These are phyloP conservation scores for Rhysida immarginata DNA, from an alignment of 1,140 invertebrate genomes.

Conservation along the genomic window DNA sequence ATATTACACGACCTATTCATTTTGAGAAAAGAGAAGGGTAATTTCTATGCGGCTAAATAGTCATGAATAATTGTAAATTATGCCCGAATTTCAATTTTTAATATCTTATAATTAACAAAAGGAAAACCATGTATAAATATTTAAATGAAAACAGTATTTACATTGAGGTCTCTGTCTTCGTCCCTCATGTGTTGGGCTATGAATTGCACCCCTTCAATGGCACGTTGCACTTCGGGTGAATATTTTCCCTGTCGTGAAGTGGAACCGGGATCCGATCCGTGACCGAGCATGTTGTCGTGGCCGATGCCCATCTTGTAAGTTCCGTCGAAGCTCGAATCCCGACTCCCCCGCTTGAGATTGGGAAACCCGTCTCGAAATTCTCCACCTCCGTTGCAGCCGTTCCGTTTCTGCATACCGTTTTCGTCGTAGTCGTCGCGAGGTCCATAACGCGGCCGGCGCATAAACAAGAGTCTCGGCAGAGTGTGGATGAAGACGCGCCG, in stretches of 20 bases:
- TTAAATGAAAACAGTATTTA: slow-evolving; percentile 35
- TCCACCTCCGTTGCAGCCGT: slow-evolving; percentile 1
- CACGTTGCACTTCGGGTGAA: slow-evolving; percentile 72
- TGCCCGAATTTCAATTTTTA: too few species aligned
- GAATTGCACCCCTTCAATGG: slow-evolving; percentile 82
- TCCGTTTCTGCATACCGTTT: background rate
- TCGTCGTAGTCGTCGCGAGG: slow-evolving; percentile 32
- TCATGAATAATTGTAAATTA: too few species aligned
- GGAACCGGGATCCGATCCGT: background rate
- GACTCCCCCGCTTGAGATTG: background rate
- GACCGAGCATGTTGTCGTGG: slow-evolving; percentile 7
- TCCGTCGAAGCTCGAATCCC: background rate
- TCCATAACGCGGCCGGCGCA: slow-evolving; percentile 69
- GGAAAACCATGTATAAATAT: too few species aligned
- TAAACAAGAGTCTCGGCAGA: slow-evolving; percentile 74
- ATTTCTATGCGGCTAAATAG: too few species aligned
- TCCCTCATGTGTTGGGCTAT: slow-evolving; percentile 95
- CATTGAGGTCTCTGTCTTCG: slow-evolving; percentile 85
- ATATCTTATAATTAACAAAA: too few species aligned
- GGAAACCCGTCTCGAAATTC: background rate
- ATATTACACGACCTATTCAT: too few species aligned
- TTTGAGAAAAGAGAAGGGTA: too few species aligned
- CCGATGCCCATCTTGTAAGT: slow-evolving; percentile 6
- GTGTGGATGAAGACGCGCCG: slow-evolving; percentile 71
- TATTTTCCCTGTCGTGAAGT: slow-evolving; percentile 43